These are phyloP conservation scores for Pachydiplax longipennis DNA, from an alignment of 2,888 invertebrate genomes.

Conservation along the genomic window DNA sequence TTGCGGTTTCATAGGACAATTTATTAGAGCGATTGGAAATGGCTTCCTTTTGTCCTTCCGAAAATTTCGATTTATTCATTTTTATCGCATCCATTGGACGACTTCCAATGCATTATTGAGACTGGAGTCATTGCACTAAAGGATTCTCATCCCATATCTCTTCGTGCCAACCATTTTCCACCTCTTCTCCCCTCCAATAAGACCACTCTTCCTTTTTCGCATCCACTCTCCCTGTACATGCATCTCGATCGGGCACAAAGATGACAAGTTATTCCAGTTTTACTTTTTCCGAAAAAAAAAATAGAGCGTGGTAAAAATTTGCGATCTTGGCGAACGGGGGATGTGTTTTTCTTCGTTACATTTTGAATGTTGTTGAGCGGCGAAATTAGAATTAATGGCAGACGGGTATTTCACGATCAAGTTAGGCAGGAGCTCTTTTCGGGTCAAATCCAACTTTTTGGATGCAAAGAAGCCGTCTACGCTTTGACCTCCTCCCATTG, in stretches of 20 bases:
- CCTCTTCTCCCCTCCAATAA: background rate
- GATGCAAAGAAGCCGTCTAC: background rate
- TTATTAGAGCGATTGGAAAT: background rate
- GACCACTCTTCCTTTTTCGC: background rate
- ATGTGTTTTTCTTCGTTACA: background rate
- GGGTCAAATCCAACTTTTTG: background rate
- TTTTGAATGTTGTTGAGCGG: background rate
- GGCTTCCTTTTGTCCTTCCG: background rate
- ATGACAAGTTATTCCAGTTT: background rate
- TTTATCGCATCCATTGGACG: background rate
- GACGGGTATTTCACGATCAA: background rate
- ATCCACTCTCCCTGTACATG: background rate
- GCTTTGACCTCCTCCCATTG: background rate
- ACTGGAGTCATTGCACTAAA: background rate
- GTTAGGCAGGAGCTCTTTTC: background rate
- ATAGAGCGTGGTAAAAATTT: background rate
- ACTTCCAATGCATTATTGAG: background rate
- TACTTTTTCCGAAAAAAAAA: background rate
- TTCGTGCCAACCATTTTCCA: background rate
- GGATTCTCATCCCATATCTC: background rate
- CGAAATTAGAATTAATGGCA: background rate
- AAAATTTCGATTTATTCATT: background rate
- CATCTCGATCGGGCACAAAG: background rate
- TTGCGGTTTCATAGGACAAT: background rate
- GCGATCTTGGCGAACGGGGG: background rate